Evolutionary conservation across 2,113 vertebrate species (phyloP).

Genomic region (Desmodus rotundus): DNA sequence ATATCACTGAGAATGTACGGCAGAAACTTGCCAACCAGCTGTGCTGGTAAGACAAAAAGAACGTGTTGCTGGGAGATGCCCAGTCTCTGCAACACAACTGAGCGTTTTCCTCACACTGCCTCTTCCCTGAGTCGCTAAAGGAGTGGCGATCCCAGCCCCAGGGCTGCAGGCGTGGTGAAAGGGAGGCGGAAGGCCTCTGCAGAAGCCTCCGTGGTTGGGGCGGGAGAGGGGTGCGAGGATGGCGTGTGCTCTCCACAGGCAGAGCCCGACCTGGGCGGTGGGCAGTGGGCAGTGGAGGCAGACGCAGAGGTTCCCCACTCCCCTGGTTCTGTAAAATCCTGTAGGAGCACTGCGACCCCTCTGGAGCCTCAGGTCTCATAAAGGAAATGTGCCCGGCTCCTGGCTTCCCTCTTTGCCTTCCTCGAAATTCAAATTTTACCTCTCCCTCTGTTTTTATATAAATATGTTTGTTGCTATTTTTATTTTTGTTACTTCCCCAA

Average conservation of each 20-base stretch:
- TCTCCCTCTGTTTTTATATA: background rate
- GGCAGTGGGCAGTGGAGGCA: too few species aligned
- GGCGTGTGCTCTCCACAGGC: too few species aligned
- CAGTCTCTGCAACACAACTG: background rate
- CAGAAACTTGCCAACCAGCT: background rate
- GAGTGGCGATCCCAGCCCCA: background rate
- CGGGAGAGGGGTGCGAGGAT: fast-evolving
- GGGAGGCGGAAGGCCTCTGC: background rate
- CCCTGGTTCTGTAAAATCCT: background rate
- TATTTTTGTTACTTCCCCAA: slow-evolving; percentile 25
- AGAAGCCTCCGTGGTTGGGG: background rate
- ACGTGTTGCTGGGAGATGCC: background rate
- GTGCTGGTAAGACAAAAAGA: background rate
- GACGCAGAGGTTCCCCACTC: background rate
- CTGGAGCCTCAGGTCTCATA: background rate
- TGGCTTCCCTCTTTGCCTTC: background rate
- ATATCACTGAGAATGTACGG: background rate
- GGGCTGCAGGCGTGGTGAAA: background rate
- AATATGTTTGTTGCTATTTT: slow-evolving; percentile 42
- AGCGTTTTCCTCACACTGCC: background rate
- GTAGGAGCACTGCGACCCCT: background rate
- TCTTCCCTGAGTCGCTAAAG: background rate
- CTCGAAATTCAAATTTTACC: background rate
- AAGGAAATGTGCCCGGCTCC: background rate
- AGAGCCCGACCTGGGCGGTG: background rate